Evolutionary conservation across 2,113 vertebrate genomes (phyloP).

Genomic region (Manacus vitellinus): DNA sequence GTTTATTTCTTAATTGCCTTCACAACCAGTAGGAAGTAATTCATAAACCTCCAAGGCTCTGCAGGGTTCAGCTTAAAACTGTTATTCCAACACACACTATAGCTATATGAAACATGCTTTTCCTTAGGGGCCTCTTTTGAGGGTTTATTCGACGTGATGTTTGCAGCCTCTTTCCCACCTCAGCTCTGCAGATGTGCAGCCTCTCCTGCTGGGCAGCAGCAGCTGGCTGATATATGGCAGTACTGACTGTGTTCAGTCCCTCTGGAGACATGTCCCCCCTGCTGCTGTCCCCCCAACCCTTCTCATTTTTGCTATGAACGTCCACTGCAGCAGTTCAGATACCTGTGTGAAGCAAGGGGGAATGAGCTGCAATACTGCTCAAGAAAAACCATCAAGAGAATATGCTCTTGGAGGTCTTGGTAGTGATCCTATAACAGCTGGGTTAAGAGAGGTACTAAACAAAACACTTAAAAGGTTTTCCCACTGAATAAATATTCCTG

Average conservation of each 20-base stretch:
- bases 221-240: background rate
- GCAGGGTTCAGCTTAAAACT: background rate
- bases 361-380: background rate
- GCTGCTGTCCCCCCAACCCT: background rate
- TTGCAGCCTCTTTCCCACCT: background rate
- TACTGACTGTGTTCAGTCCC: accelerated
- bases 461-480: background rate
- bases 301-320: too few species aligned
- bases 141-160: background rate
- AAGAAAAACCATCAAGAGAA: background rate
- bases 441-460: background rate
- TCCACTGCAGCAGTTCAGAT: background rate
- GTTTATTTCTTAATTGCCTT: background rate
- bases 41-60: background rate
- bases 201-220: background rate
- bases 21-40: background rate
- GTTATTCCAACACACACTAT: background rate
- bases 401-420: background rate
- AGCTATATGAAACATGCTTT: background rate
- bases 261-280: background rate
- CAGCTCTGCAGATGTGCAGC: background rate
- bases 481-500: background rate
- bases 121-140: background rate
- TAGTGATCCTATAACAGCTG: background rate
- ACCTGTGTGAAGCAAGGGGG: background rate